Evolutionary conservation across 92 coral and sea anemone genomes (phyloP), one percentile per base, ranked within the genome.

Genomic region (Nematostella vectensis): DNA sequence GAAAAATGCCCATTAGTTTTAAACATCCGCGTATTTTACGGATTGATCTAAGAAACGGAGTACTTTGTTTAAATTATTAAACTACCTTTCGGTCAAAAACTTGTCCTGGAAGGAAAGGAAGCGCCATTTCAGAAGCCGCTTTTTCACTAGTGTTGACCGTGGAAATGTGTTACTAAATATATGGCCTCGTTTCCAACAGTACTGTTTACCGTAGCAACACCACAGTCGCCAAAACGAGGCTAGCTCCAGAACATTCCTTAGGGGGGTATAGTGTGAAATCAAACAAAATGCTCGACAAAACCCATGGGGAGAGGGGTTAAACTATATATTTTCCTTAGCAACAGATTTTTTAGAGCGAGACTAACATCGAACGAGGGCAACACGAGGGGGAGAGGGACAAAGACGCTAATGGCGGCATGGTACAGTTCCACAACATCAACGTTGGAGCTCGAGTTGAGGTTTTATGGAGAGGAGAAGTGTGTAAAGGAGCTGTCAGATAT

Each of bases 21-120:
- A 19, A 24, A 27, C 16, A n/a, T n/a, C n/a, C n/a, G n/a, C n/a
- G n/a, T n/a, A n/a, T n/a, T n/a, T n/a, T n/a, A n/a, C n/a, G n/a
- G n/a, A 9, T 26, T 22, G 17, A 29, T 19, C 11, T 24, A 42
- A 57, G 24, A 22, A 17, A n/a, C 48, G 52, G n/a, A n/a, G n/a
- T n/a, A n/a, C n/a, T n/a, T 54, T 1, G 47, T 6, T 13, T 51
- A 19, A 18, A 19, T 37, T 25, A 18, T 25, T 43, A 23, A 16
- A 54, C 48, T 63, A 91, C 98, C 83, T 91, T 91, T 71, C 85
- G 79, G 70, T 91, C 93, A 54, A 91, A 91, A 57, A 81, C 88
- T 51, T 91, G 89, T 39, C 98, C 98, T 54, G 98, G 93, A 29
- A 91, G 93, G 54, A 91, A 82, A 51, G 98, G 98, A 50, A 91